Evolutionary conservation across 92 coral and sea anemone genomes (phyloP), one percentile per base, ranked within the genome.

Genomic region (Siderastrea radians): DNA sequence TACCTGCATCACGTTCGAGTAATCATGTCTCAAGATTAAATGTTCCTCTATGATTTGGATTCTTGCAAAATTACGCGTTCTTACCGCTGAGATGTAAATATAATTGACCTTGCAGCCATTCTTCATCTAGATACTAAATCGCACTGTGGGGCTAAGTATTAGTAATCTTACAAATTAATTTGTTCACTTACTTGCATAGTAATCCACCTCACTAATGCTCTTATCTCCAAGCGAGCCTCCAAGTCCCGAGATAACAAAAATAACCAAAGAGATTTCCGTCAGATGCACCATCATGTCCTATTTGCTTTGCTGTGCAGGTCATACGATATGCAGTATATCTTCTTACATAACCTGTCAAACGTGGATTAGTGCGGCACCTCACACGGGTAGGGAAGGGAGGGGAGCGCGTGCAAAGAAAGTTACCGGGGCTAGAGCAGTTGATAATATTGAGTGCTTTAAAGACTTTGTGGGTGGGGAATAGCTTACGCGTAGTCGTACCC

Each of bases 121-220:
- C 61, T 19, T 47, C 14, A 1, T 68, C 51, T 14, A 44, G 14
- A 47, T 61, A 57, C 17, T 16, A 2, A 7, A 17, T n/a, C 1
- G 2, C 64, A 80, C 59, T 52, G 4, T 17, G 6, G 47, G 38
- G 12, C 0, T 26, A 38, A 11, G 19, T 8, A 51, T 61, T 6
- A 49, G 38, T 1, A 44, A 3, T 47, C 60, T 16, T 7, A n/a
- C 26, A 14, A 52, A 68, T 6, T 49, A 16, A 48, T 53, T 4
- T 5, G 13, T 2, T 64, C n/a, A 69, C 86, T 71, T 82, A 82
- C 86, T 71, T 49, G 70, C 68, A 19, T 71, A 82, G 59, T 82
- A 82, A 59, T 70, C 68, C 4, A 46, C 69, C n/a, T 57, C 69
- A 16, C 13, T 68, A 19, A 57, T 46, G 17, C 5, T 49, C 59